Evolutionary conservation across 2,888 invertebrate species (phyloP), one percentile per base, ranked within the genome.

Genomic region (Agrilus cyanescens): DNA sequence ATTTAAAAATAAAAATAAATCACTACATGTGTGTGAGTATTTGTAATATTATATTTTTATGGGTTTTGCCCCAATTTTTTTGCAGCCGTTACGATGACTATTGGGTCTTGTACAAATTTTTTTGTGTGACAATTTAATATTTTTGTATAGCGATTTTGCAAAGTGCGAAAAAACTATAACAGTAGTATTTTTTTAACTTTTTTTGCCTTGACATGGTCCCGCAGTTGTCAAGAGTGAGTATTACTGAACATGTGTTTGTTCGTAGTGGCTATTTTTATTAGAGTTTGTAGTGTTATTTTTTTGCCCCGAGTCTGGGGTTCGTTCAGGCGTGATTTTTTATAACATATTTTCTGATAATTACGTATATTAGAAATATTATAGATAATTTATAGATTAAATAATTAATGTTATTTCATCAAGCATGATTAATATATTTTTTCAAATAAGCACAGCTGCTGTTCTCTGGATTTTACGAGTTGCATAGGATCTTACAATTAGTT

Each of bases 191-290:
- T 65, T 64, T 74, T 74, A 71, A 75, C 73, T 75, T 75, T 76
- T 77, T 78, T 74, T 77, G 77, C 76, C 75, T 75, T 74, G 70
- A 75, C 76, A 73, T 74, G 69, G 77, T 76, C 72, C 76, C 60
- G 73, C 78, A 78, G 78, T 73, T 63, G 67, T 73, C 65, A 75
- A 74, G 75, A 77, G 79, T 79, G 76, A 79, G 79, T 79, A 79
- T 73, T 70, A 66, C 69, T 72, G 73, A 71, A 71, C 66, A 74
- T 73, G 74, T 74, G 63, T 67, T 65, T 67, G 67, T 62, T 60
- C 55, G 57, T 60, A 62, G 60, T 48, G 45, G 46, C 48, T 42
- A 42, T 38, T 48, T 25, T 25, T 25, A 8, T 10, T 25, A 25
- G 25, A 20, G 3, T 25, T 25, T 25, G 25, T 25, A 25, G 25